These are phyloP conservation scores for Nilaparvata lugens DNA, from an alignment of 1,140 invertebrate species.

Conservation along the genomic window DNA sequence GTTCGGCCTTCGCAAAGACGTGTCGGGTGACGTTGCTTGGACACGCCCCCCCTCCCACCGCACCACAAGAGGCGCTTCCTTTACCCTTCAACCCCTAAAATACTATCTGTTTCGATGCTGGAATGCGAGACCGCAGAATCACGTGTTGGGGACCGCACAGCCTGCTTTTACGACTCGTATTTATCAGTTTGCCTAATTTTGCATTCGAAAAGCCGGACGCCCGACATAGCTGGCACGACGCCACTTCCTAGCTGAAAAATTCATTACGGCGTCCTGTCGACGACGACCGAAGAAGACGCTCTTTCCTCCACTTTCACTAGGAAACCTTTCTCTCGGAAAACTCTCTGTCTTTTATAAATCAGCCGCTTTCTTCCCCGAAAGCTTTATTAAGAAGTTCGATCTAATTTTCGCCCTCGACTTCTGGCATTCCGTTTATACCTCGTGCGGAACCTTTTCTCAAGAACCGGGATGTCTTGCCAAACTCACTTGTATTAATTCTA, in stretches of 20 bases:
- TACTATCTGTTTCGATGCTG: too few species aligned
- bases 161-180: background rate
- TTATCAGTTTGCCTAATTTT: background rate
- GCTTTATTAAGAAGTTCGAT: slow-evolving; percentile 2
- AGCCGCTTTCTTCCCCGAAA: background rate
- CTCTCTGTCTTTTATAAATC: too few species aligned
- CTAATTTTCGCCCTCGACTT: background rate
- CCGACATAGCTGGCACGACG: background rate
- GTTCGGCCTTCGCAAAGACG: background rate
- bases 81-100: too few species aligned
- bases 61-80: too few species aligned
- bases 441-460: too few species aligned
- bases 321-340: too few species aligned
- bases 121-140: background rate
- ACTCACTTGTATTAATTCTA: background rate
- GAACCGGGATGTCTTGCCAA: background rate
- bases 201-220: background rate
- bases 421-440: too few species aligned
- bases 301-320: too few species aligned
- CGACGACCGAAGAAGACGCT: too few species aligned
- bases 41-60: too few species aligned
- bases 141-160: background rate
- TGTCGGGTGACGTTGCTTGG: too few species aligned
- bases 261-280: background rate
- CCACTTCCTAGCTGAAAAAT: background rate